Base-by-base conservation (phyloP, 2,888 invertebrate genomes). In the Syritta pipiens region DNA sequence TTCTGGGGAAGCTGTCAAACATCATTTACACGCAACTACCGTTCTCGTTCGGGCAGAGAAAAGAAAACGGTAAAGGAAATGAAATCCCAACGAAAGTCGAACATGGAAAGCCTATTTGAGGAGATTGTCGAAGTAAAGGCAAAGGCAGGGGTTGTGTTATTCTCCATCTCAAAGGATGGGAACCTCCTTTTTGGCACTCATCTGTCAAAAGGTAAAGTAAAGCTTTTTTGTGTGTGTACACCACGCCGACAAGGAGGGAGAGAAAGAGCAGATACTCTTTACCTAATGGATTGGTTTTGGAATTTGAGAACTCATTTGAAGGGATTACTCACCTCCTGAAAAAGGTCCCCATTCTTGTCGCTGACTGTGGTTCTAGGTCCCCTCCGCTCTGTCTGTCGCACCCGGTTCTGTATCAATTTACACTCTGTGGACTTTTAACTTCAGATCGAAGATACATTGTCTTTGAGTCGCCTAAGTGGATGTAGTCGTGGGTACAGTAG, bases 231-330 rank as follows among this genome's bases (percentile, higher is more conserved):
- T 4, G 10, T 32, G 9, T 32, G 32, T n/a, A 32, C 32, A 32
- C 9, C 32, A 9, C n/a, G n/a, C n/a, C n/a, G n/a, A n/a, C n/a
- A n/a, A n/a, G 9, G 17, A 6, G 37, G 14, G 14, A 17, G 37
- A 9, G 14, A n/a, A 37, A 9, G 7, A 7, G 37, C 19, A 37
- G 7, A 17, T 17, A 32, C 24, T 44, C 32, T 17, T 53, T 42
- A 24, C 44, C 53, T 65, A 65, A 65, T 65, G 65, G 65, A 65
- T 65, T 65, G 53, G 35, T 65, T 55, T 55, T 55, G 35, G 44
- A 46, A 46, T 55, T 26, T 19, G 26, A 46, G 32, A 55, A 19
- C 44, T 44, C 6, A 12, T 49, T 37, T 12, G 7, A 20, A 1
- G 20, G 40, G 40, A 63, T 30, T 51, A 63, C 40, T 40, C 26